phyloP scores from a whole-genome alignment of 1,140 invertebrate species.

The Mizuhopecten yessoensis region DNA sequence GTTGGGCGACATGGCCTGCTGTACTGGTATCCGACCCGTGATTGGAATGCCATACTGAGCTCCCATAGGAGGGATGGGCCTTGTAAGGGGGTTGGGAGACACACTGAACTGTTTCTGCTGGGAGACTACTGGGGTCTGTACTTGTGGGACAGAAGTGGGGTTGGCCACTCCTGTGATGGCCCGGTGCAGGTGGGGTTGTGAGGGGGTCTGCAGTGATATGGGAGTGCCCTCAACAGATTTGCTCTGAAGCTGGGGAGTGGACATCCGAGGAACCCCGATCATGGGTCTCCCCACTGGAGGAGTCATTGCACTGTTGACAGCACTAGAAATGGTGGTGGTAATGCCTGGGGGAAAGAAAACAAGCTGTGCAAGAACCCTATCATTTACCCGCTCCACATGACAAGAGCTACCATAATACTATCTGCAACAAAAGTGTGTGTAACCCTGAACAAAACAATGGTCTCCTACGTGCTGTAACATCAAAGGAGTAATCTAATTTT shows the following conservation, averaged over 20 bases:
- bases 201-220: constrained; percentile 36
- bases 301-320: constrained; percentile 30
- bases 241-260: constrained; percentile 22
- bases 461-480: too few relatives aligned
- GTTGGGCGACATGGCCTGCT: constrained; percentile 64
- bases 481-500: too few relatives aligned
- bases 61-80: constrained; percentile 65
- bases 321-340: constrained; percentile 24
- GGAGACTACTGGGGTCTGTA: background rate
- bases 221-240: background rate
- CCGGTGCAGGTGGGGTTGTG: constrained; percentile 9
- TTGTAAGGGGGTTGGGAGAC: constrained; percentile 62
- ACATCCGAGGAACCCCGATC: constrained; percentile 21
- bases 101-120: constrained; percentile 66
- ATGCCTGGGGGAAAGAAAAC: constrained; percentile 29
- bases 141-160: constrained; percentile 13
- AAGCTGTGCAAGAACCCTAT: background rate
- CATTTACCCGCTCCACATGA: too few relatives aligned
- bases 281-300: background rate
- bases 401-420: too few relatives aligned
- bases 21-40: constrained; percentile 67
- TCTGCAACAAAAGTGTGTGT: too few relatives aligned
- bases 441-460: too few relatives aligned
- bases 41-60: constrained; percentile 65
- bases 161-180: constrained; percentile 4